Conservation (phyloP, 2,888 invertebrate species). For the Gibbula magus region DNA sequence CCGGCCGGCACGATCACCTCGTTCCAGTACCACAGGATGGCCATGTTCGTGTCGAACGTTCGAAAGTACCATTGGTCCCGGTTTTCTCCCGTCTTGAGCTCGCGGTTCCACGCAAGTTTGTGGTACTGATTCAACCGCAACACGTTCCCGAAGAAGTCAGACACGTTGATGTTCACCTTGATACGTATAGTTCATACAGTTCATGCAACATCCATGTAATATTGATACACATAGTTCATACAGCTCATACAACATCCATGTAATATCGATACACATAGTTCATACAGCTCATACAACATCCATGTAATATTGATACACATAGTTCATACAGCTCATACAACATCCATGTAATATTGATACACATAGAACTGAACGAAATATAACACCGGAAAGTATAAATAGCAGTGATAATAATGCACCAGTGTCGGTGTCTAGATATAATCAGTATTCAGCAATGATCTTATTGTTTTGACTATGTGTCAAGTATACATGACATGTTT, state of each 20-base stretch:
- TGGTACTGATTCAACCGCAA: slow-evolving; percentile 76
- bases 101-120: slow-evolving; percentile 65
- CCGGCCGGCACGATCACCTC: slow-evolving; percentile 70
- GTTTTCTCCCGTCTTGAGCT: slow-evolving; percentile 51
- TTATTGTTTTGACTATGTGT: too few species aligned
- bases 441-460: too few species aligned
- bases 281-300: background rate
- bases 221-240: slow-evolving; percentile 55
- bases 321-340: background rate
- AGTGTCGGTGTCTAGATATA: too few species aligned
- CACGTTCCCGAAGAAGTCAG: slow-evolving; percentile 78
- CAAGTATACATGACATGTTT: too few species aligned
- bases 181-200: slow-evolving; percentile 1
- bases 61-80: slow-evolving; percentile 53
- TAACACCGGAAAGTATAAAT: too few species aligned
- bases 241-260: background rate
- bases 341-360: too few species aligned
- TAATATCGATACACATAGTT: slow-evolving; percentile 61
- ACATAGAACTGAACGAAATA: too few species aligned
- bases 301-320: slow-evolving; percentile 66
- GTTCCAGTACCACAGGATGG: slow-evolving; percentile 62
- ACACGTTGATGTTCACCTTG: slow-evolving; percentile 77
- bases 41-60: slow-evolving; percentile 54
- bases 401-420: too few species aligned
- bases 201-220: too few species aligned